A percentile compares a stretch with the other conserved stretches of the same genome.
phyloP scores from a whole-genome alignment of 2,888 invertebrate genomes.

The Drepanosiphum platanoidis region DNA sequence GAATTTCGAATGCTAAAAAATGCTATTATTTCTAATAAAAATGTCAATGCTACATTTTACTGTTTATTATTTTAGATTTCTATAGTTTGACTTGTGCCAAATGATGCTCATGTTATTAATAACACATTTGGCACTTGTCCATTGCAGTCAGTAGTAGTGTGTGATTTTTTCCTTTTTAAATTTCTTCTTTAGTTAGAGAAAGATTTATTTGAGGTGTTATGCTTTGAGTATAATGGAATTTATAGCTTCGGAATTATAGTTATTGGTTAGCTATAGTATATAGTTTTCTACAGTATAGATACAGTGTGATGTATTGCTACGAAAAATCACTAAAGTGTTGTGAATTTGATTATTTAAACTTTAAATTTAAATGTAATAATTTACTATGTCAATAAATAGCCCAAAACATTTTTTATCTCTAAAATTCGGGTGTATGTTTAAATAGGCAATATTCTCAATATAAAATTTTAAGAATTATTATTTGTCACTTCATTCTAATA shows the following conservation, averaged over 20 bases:
- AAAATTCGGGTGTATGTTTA: not conserved
- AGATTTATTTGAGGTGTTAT: not conserved
- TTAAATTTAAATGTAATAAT: not conserved
- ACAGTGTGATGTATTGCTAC: not conserved
- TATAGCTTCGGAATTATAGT: not conserved
- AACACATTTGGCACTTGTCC: constrained; percentile 48
- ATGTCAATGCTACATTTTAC: constrained; percentile 35
- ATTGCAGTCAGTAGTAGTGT: constrained; percentile 39
- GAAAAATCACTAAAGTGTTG: not conserved
- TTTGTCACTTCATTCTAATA: not conserved
- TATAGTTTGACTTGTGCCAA: constrained; percentile 49
- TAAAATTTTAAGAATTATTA: not conserved
- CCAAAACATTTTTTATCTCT: constrained; percentile 28
- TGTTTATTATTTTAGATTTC: constrained; percentile 46
- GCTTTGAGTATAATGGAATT: constrained; percentile 22
- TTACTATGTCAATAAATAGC: not conserved
- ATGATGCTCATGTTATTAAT: constrained; percentile 57
- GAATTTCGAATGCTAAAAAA: constrained; percentile 5
- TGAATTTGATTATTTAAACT: not conserved
- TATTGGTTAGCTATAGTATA: not conserved
- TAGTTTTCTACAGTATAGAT: not conserved
- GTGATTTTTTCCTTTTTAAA: constrained; percentile 24
- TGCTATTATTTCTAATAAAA: constrained; percentile 25
- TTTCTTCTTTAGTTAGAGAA: not conserved
- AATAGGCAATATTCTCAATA: constrained; percentile 21